phyloP scores from a whole-genome alignment of 2,113 vertebrate species.

The Trematocara variabile region DNA sequence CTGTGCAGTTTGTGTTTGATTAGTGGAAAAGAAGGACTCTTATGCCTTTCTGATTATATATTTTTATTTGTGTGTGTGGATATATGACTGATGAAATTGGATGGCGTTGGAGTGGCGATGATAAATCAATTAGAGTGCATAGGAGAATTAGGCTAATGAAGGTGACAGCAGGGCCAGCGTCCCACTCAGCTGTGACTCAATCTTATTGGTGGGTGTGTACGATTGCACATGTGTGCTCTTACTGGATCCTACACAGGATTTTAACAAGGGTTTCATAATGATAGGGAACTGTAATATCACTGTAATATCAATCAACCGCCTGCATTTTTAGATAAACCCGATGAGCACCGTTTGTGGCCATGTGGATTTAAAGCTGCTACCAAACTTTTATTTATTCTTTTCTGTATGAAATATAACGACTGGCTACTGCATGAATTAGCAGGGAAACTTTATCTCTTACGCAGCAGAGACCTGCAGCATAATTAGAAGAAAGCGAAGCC shows the following conservation, averaged over 20 bases:
- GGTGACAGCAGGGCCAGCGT: constrained; percentile 19
- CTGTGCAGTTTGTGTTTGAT: neutral
- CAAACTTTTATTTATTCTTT: neutral
- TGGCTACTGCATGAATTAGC: accelerated
- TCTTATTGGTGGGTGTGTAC: neutral
- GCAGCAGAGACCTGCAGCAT: neutral
- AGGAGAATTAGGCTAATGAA: constrained; percentile 52
- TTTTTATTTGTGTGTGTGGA: neutral
- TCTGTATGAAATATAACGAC: neutral
- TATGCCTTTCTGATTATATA: neutral
- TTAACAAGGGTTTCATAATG: neutral
- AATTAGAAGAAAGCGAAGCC: accelerated
- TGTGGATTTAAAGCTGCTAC: neutral
- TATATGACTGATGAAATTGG: constrained; percentile 26
- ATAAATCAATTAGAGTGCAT: constrained; percentile 60
- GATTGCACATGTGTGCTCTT: neutral
- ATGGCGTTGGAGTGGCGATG: constrained; percentile 30
- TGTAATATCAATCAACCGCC: neutral
- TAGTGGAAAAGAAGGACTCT: neutral
- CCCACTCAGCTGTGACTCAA: constrained; percentile 42
- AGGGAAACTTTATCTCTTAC: neutral
- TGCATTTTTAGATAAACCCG: neutral
- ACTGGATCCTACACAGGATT: neutral
- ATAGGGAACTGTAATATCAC: neutral
- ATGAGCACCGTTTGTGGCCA: neutral